Conservation (phyloP, 2,797 vertebrate species). For the Paramormyrops hopkinsi region DNA sequence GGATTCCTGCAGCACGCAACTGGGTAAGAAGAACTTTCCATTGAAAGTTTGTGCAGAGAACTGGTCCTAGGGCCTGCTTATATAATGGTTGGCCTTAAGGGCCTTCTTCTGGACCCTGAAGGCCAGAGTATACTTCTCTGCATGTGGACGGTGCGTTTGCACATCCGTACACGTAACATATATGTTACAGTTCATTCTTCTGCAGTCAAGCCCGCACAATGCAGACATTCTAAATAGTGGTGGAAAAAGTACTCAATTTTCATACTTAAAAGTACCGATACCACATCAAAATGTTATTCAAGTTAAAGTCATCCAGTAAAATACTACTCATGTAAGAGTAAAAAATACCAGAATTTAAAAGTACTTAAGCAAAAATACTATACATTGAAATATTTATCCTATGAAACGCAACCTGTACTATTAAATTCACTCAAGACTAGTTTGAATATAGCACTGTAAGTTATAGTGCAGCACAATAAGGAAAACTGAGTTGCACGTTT, state of each 20-base stretch:
- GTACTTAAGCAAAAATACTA: not conserved
- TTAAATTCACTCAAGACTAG: not conserved
- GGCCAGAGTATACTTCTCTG: not conserved
- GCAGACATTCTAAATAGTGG: not conserved
- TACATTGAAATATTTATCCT: not conserved
- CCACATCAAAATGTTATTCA: not conserved
- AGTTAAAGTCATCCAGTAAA: not conserved
- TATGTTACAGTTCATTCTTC: not conserved
- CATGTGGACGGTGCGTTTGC: not conserved
- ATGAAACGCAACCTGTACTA: not conserved
- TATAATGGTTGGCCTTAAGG: not conserved
- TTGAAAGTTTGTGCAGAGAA: not conserved
- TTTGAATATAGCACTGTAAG: not conserved
- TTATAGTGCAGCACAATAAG: not conserved
- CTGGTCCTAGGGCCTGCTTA: not conserved
- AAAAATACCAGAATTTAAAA: not conserved
- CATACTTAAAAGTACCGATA: not conserved
- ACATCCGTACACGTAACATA: not conserved
- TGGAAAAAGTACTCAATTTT: not conserved
- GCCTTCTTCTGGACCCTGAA: not conserved
- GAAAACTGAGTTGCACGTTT: not conserved
- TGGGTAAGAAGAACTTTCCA: slow-evolving; percentile 63
- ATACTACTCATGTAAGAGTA: not conserved
- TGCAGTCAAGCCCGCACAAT: not conserved
- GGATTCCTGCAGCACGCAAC: slow-evolving; percentile 83